A percentile compares a stretch with the other conserved stretches of the same genome.
phyloP scores from a whole-genome alignment of 2,113 vertebrate species.

The Ceratotherium simum region DNA sequence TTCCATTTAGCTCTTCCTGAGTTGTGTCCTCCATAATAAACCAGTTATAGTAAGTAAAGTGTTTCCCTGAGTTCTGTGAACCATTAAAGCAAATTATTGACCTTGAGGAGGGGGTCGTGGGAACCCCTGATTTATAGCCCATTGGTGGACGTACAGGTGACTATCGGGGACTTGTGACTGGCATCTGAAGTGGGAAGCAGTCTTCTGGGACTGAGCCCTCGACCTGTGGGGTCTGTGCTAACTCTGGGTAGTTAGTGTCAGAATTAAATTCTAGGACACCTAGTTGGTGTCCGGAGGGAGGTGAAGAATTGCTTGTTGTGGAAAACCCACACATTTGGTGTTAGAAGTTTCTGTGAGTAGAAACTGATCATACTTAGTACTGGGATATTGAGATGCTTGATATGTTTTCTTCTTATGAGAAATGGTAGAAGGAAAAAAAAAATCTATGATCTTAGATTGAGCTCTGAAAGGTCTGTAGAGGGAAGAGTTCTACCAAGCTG shows the following conservation, averaged over 20 bases:
- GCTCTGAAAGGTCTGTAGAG: neutral
- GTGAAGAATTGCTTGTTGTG: neutral
- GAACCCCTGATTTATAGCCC: neutral
- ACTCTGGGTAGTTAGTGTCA: neutral
- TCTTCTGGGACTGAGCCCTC: neutral
- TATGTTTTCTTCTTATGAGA: neutral
- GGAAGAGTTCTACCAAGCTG: neutral
- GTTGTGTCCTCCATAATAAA: neutral
- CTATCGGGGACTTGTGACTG: neutral
- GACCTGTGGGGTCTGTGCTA: neutral
- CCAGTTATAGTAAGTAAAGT: neutral
- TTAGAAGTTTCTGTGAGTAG: neutral
- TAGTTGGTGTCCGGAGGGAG: neutral
- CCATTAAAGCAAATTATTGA: neutral
- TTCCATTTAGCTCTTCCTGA: neutral
- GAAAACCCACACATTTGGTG: neutral
- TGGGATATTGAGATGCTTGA: neutral
- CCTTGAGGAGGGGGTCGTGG: neutral
- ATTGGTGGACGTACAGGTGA: neutral
- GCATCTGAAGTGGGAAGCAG: neutral
- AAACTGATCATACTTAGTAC: neutral
- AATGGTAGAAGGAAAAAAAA: neutral
- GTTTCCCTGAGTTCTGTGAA: neutral
- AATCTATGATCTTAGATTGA: neutral
- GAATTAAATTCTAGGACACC: neutral